Percentiles rank a stretch among this genome's conserved stretches.
These are phyloP conservation scores for Trichogramma dendrolimi DNA, from an alignment of 2,888 invertebrate species.

Conservation along the genomic window DNA sequence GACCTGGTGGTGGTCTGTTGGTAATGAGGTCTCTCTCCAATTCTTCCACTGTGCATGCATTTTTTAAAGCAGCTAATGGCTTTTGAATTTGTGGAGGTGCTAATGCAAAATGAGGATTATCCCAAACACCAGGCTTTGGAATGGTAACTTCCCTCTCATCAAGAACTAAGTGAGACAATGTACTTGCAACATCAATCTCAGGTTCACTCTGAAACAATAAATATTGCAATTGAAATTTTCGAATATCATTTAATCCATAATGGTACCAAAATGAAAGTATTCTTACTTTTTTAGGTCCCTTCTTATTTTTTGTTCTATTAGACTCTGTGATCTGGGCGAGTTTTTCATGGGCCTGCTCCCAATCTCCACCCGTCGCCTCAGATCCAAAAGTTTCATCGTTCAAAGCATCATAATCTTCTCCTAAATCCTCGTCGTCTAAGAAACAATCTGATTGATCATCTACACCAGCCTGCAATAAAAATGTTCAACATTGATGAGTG, in stretches of 20 bases:
- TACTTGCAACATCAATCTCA: conserved; percentile 53
- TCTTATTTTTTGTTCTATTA: conserved; percentile 43
- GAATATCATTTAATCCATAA: not conserved
- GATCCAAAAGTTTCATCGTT: conserved; percentile 91
- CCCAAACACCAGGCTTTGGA: conserved; percentile 55
- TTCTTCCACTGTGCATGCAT: conserved; percentile 71
- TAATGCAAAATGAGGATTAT: conserved; percentile 46
- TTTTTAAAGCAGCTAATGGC: conserved; percentile 52
- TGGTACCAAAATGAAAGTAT: not conserved
- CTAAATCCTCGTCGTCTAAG: conserved; percentile 60
- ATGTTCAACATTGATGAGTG: conserved; percentile 13
- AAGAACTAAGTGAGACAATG: conserved; percentile 59
- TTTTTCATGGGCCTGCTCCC: conserved; percentile 71
- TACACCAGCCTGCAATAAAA: conserved; percentile 33
- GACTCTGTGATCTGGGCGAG: conserved; percentile 61
- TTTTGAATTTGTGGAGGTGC: conserved; percentile 36
- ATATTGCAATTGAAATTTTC: not conserved
- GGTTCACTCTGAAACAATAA: conserved; percentile 37
- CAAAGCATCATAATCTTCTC: conserved; percentile 79
- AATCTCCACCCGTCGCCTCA: conserved; percentile 66
- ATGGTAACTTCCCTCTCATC: conserved; percentile 57
- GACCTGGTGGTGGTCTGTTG: conserved; percentile 44
- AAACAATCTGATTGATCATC: conserved; percentile 45
- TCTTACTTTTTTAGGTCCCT: conserved; percentile 26
- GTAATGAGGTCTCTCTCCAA: conserved; percentile 66